Evolutionary conservation across 1,140 invertebrate species (phyloP).

Genomic region (roundworm (Caenorhabditis elegans)): WBcel235 BX284606.5:8546501-8547000

Average conservation of each 20-base stretch:
- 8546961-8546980: not conserved
- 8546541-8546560: not conserved
- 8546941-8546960: not conserved
- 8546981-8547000: too few species aligned
- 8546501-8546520: not conserved
- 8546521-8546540: not conserved
- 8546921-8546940: constrained; percentile 5
- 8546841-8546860: not conserved
- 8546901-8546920: not conserved
- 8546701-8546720: too few species aligned
- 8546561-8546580: not conserved
- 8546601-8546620: constrained; percentile 1
- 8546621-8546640: not conserved
- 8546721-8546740: too few species aligned
- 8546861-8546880: not conserved
- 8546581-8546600: not conserved
- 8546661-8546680: not conserved
- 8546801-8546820: not conserved
- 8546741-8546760: too few species aligned
- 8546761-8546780: too few species aligned
- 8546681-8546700: not conserved
- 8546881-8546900: not conserved
- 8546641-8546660: not conserved
- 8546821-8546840: not conserved
- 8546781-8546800: too few species aligned